Percentiles rank a stretch among this genome's conserved stretches.
These are phyloP conservation scores for Chlorops oryzae DNA, from an alignment of 1,140 invertebrate genomes.

Conservation along the genomic window DNA sequence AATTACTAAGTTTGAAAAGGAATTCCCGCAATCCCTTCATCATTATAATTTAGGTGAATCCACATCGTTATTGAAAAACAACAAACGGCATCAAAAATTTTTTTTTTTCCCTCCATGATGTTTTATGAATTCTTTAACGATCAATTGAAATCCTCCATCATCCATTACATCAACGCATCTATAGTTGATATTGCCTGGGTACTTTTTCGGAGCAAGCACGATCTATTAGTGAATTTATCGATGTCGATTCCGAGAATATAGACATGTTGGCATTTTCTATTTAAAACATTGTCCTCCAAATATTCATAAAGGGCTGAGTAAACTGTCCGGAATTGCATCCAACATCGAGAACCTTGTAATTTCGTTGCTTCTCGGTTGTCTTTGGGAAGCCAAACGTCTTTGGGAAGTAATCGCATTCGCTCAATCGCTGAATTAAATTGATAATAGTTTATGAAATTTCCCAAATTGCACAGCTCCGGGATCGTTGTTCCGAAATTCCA, in stretches of 20 bases:
- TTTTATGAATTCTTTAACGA: slow-evolving; percentile 49
- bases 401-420: slow-evolving; percentile 58
- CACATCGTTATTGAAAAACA: slow-evolving; percentile 83
- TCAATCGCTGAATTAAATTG: slow-evolving; percentile 66
- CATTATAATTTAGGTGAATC: slow-evolving; percentile 78
- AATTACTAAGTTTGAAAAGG: slow-evolving; percentile 52
- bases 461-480: slow-evolving; percentile 70
- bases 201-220: slow-evolving; percentile 55
- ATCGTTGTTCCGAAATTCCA: slow-evolving; percentile 41
- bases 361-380: slow-evolving; percentile 22
- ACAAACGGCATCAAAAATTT: slow-evolving; percentile 70
- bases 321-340: slow-evolving; percentile 75
- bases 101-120: slow-evolving; percentile 43
- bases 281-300: slow-evolving; percentile 16
- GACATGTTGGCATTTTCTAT: slow-evolving; percentile 44
- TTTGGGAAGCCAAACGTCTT: slow-evolving; percentile 52
- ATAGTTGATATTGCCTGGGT: slow-evolving; percentile 51
- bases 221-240: slow-evolving; percentile 61
- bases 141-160: slow-evolving; percentile 33
- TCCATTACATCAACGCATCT: slow-evolving; percentile 58
- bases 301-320: slow-evolving; percentile 52
- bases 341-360: slow-evolving; percentile 62
- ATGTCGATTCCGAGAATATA: slow-evolving; percentile 67
- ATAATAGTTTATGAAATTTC: slow-evolving; percentile 84
- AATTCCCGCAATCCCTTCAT: slow-evolving; percentile 61